These are phyloP conservation scores for Nebria ingens DNA, from an alignment of 1,140 invertebrate genomes.

Conservation along the genomic window DNA sequence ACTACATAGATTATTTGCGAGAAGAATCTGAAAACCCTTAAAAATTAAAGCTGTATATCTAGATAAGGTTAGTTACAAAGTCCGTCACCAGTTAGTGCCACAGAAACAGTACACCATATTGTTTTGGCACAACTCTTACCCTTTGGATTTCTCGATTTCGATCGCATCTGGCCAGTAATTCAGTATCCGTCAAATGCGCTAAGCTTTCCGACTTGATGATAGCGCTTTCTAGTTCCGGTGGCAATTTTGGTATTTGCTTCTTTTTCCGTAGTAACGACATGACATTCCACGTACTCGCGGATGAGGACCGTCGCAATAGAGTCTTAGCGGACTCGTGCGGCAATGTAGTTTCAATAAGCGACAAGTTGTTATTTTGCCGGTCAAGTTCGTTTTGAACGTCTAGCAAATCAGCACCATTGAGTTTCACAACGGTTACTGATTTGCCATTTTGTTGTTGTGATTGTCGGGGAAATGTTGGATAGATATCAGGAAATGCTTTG, in stretches of 20 bases:
- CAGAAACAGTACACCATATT: neutral
- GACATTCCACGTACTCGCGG: conserved; percentile 25
- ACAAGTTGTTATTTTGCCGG: neutral
- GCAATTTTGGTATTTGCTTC: conserved; percentile 29
- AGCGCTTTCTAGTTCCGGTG: conserved; percentile 35
- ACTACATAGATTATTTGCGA: too few relatives aligned
- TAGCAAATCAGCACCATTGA: neutral
- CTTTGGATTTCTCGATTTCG: conserved; percentile 36
- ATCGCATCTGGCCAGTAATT: conserved; percentile 36
- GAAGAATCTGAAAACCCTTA: neutral
- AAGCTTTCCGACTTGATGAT: conserved; percentile 40
- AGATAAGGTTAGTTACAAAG: conserved; percentile 1
- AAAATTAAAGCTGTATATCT: neutral
- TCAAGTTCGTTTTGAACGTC: neutral
- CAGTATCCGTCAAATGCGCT: conserved; percentile 34
- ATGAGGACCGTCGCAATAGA: conserved; percentile 3
- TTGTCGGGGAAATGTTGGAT: neutral
- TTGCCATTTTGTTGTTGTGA: neutral
- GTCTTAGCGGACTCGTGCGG: neutral
- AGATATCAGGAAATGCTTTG: neutral
- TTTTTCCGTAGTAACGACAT: conserved; percentile 31
- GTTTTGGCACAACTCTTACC: conserved; percentile 31
- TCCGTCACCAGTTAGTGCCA: neutral
- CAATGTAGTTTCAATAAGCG: neutral
- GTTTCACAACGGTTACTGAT: neutral